A percentile compares a stretch with the other conserved stretches of the same genome.
phyloP scores from a whole-genome alignment of 2,888 invertebrate genomes.

The Watsonalla binaria region DNA sequence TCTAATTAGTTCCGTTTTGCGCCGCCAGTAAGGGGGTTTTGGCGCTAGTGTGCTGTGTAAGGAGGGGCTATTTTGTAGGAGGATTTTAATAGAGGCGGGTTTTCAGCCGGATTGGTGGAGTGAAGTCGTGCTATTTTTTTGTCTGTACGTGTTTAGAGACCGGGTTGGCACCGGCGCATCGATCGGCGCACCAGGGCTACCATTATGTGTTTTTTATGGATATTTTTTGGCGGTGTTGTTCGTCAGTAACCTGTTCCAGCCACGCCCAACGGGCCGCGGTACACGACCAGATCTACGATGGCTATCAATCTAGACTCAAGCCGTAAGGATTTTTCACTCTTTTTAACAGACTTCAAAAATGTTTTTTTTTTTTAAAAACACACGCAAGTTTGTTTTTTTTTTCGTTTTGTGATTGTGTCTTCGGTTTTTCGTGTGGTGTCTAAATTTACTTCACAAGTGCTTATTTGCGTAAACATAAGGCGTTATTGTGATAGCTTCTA shows the following conservation, averaged over 20 bases:
- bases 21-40: constrained; percentile 58
- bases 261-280: constrained; percentile 64
- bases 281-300: constrained; percentile 57
- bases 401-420: constrained; percentile 58
- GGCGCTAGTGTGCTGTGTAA: constrained; percentile 51
- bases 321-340: constrained; percentile 60
- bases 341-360: constrained; percentile 19
- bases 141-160: constrained; percentile 57
- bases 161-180: constrained; percentile 71
- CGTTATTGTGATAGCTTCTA: too few species aligned
- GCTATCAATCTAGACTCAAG: constrained; percentile 67
- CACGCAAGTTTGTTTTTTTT: constrained; percentile 50
- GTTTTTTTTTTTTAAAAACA: neutral
- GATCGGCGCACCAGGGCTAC: constrained; percentile 70
- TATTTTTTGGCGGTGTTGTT: constrained; percentile 74
- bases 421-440: constrained; percentile 52
- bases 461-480: neutral
- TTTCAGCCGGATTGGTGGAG: constrained; percentile 44
- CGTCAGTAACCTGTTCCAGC: constrained; percentile 73
- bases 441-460: constrained; percentile 12
- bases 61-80: constrained; percentile 52
- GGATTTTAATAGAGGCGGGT: constrained; percentile 49
- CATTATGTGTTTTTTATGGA: constrained; percentile 77
- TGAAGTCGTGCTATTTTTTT: constrained; percentile 63
- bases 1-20: constrained; percentile 58